Base-by-base conservation (phyloP, 2,888 invertebrate species). In the Pterostichus niger region DNA sequence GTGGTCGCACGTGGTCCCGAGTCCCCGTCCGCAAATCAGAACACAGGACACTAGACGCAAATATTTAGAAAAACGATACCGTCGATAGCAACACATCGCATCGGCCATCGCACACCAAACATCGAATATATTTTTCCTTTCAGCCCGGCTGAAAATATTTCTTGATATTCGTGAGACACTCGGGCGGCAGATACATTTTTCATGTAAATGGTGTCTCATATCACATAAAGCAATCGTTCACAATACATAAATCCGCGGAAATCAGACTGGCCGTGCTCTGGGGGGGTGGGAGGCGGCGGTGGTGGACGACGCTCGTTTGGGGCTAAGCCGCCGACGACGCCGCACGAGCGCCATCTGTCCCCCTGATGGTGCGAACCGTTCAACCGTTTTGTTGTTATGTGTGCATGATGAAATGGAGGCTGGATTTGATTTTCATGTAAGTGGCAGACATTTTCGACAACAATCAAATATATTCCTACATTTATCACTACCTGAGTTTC, bases 161-260 rank as follows among this genome's bases (percentile, higher is more conserved):
- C 82, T 82, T 82, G 82, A 82, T 82, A 82, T 82, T 82, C 59
- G 82, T 75, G 75, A 82, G 82, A 82, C 82, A 82, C 59, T 82
- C 75, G 75, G 46, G 40, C 46, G 52, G 75, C 73, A 82, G 75
- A 90, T 89, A 90, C 90, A 90, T 90, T 90, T 90, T 90, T 90
- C 90, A 90, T 90, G 90, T 90, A 90, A 90, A 90, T 90, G 90
- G 90, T 90, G 90, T 90, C 90, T 82, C 90, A 90, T 90, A 90
- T 90, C 90, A 90, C 90, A 90, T 90, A 90, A 90, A 90, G 90
- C 90, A 90, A 90, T 90, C 90, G 90, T 90, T 90, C 90, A 90
- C 90, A 90, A 90, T 89, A 90, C 90, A 90, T 90, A 90, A 90
- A 90, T 90, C 90, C 90, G 89, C 87, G 88, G 89, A 89, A 90